Evolutionary conservation across 2,113 vertebrate species (phyloP).

Genomic region (Toxotes jaculatrix): DNA sequence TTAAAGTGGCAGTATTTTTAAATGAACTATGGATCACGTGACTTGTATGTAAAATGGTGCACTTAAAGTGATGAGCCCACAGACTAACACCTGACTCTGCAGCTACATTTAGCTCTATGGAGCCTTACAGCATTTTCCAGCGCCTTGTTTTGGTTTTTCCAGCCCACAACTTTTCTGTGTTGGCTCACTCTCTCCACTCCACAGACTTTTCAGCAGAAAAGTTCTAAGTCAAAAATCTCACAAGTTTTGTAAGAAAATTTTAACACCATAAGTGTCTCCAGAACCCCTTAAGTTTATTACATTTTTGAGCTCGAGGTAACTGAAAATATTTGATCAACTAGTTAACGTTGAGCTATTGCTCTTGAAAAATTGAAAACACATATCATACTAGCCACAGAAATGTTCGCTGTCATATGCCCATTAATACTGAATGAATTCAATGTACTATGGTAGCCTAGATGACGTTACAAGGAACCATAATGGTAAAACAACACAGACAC

Average conservation of each 20-base stretch:
- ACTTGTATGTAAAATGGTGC: neutral
- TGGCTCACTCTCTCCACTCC: neutral
- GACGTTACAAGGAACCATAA: neutral
- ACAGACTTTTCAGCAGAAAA: neutral
- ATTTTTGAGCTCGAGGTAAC: neutral
- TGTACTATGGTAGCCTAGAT: neutral
- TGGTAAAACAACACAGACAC: neutral
- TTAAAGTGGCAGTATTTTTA: neutral
- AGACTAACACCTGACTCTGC: too few relatives aligned
- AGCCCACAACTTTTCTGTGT: too few relatives aligned
- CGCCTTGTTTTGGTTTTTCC: neutral
- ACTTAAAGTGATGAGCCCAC: too few relatives aligned
- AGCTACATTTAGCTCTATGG: neutral
- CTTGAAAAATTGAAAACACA: neutral
- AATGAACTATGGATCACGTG: neutral
- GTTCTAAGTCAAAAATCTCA: too few relatives aligned
- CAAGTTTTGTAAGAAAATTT: too few relatives aligned
- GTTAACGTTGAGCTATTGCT: neutral
- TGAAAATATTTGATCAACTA: neutral
- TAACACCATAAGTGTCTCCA: too few relatives aligned
- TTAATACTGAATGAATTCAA: conserved; percentile 4
- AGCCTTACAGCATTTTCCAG: neutral
- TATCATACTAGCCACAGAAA: neutral
- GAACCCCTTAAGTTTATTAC: neutral
- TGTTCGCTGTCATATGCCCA: neutral